Base-by-base conservation (phyloP, 2,797 vertebrate species). In the Onychomys leucogaster region DNA sequence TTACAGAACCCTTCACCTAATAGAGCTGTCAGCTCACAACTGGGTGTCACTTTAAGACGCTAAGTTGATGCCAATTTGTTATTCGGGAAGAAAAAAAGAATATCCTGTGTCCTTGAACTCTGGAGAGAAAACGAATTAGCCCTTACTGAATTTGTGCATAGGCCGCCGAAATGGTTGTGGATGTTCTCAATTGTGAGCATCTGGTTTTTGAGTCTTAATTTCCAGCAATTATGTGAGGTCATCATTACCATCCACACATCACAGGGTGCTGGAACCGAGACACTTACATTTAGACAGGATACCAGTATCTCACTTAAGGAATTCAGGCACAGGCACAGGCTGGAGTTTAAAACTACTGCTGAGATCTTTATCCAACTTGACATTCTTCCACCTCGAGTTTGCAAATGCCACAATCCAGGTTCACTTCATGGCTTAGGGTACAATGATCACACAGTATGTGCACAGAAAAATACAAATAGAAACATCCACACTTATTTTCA, bases 271-370 rank as follows among this genome's bases (percentile, higher is more conserved):
- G 23, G 5, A 85, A 43, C n/a, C 27, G 80, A 90, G n/a, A 65
- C 6, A 23, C 19, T 0, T 0, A 5, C 0, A 2, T 71, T 41
- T 11, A 78, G 43, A 67, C 5, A 10, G 7, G n/a, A 32, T 10
- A n/a, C 14, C 65, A 37, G 4, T 25, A 29, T 19, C 76, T 89
- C 41, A 49, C 25, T 65, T 46, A 57, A 7, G 34, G 19, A 49
- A 25, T 13, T 19, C 25, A 59, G 71, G 29, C 17, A 1, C 25
- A 59, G 71, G 29, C 17, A 1, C 4, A 2, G 6, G 12, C 0
- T 73, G n/a, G 32, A 16, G 34, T 80, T 81, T 80, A 75, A 57
- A 29, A 8, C 41, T 13, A 6, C 16, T 37, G 17, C 25, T 14
- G 5, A 21, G 84, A 21, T 57, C 7, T n/a, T 81, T 1, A 11